These are phyloP conservation scores for Leiothrix lutea DNA, from an alignment of 2,113 vertebrate genomes.

Conservation along the genomic window DNA sequence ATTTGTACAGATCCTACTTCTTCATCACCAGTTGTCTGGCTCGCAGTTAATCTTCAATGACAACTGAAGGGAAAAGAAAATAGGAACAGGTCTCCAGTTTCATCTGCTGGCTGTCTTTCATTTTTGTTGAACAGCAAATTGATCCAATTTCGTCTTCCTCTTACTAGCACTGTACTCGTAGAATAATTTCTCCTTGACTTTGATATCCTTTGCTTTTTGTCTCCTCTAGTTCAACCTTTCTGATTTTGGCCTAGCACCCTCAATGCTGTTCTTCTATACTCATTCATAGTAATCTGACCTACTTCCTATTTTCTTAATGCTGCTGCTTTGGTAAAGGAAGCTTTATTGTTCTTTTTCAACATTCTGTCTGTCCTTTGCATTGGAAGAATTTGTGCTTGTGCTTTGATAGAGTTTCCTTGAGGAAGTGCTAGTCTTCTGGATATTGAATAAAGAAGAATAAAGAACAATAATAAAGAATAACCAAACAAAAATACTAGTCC, in stretches of 20 bases:
- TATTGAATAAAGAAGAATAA: too few species aligned
- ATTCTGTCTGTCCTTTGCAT: background rate
- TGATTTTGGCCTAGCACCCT: background rate
- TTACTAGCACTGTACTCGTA: background rate
- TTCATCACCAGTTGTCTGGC: background rate
- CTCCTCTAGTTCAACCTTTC: background rate
- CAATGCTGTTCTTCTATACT: conserved; percentile 16
- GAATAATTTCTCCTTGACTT: background rate
- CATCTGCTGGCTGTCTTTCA: background rate
- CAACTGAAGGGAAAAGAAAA: background rate
- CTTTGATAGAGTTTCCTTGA: background rate
- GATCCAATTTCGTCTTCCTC: background rate
- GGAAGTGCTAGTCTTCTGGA: background rate
- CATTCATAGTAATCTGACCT: conserved; percentile 24
- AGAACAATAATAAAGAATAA: too few species aligned
- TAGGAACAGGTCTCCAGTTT: background rate
- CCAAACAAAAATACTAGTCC: too few species aligned
- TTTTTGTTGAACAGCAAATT: background rate
- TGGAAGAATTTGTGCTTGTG: background rate
- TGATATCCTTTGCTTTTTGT: background rate
- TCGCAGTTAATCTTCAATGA: background rate
- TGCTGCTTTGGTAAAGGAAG: background rate
- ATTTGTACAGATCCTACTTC: background rate
- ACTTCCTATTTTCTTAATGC: conserved; percentile 4
- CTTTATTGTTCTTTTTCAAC: background rate